Evolutionary conservation across 2,888 invertebrate genomes (phyloP), one percentile per base, ranked within the genome.

Genomic region (Pachymerium ferrugineum): DNA sequence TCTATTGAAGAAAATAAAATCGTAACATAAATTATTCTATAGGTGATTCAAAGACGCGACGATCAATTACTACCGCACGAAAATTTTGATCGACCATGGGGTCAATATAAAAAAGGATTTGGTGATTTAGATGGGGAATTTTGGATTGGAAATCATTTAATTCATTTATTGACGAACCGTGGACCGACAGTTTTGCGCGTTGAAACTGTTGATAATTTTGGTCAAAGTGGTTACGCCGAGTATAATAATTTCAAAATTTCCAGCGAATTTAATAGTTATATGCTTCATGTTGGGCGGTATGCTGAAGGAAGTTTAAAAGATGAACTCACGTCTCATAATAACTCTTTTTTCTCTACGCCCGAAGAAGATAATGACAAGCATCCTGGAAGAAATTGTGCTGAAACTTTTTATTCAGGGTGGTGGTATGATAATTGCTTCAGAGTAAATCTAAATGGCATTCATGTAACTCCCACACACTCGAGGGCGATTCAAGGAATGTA

Each of bases 351-450:
- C 25, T 73, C 76, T 5, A 76, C 76, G 12, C 74, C 70, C 38
- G 76, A 76, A 35, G 31, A 47, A 10, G 76, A 76, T 35, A 74
- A 74, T 25, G 76, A 76, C 29, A 42, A 73, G 19, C 73, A 73
- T 67, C 71, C 74, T 47, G 76, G 73, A 12, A n/a, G 73, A 19
- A 76, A 73, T 70, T 76, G 76, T 16, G 76, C 75, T 33, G 73
- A 75, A 70, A 70, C 73, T 3, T 74, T 73, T 38, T 73, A 67
- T n/a, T 73, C 71, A 0, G 76, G 76, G 3, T 76, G 76, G 76
- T 76, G 76, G 76, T 76, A 74, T 62, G 74, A 69, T 12, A 73
- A 62, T 12, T 76, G 76, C 31, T 74, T 74, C 29, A 69, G 74
- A 38, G 74, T 74, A n/a, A 62, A 70, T 68, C 74, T 74, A 14